These are phyloP conservation scores for Ischnus inquisitorius DNA, from an alignment of 2,888 invertebrate genomes.

Conservation along the genomic window DNA sequence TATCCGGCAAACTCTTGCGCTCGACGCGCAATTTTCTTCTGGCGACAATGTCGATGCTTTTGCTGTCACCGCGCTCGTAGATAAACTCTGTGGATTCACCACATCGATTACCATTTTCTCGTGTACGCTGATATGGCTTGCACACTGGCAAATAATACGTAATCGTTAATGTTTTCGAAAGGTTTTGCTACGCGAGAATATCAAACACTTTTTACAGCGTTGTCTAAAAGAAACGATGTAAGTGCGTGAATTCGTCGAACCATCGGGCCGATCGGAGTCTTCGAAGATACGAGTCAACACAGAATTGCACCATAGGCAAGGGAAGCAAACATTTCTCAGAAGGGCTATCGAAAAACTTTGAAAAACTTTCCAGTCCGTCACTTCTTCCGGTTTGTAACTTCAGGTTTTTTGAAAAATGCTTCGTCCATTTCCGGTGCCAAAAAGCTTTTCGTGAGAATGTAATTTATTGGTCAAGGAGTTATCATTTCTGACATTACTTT, in stretches of 20 bases:
- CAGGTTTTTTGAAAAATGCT: slow-evolving; percentile 1
- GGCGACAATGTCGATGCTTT: slow-evolving; percentile 67
- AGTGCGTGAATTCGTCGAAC: slow-evolving; percentile 19
- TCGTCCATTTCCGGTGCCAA: background rate
- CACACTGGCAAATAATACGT: slow-evolving; percentile 49
- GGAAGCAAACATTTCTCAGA: slow-evolving; percentile 70
- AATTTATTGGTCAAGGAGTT: background rate
- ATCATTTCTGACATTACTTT: slow-evolving; percentile 8
- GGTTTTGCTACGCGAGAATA: background rate
- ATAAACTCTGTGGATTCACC: slow-evolving; percentile 49
- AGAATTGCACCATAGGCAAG: slow-evolving; percentile 75
- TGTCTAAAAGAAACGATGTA: background rate
- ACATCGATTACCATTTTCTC: slow-evolving; percentile 72
- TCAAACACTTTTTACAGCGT: background rate
- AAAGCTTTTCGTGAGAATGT: background rate
- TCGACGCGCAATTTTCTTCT: slow-evolving; percentile 52
- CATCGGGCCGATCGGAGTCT: slow-evolving; percentile 64
- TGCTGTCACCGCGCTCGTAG: slow-evolving; percentile 73
- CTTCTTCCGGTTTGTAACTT: slow-evolving; percentile 12
- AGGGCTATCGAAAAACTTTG: slow-evolving; percentile 39
- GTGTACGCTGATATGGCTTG: slow-evolving; percentile 25
- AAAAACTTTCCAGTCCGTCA: slow-evolving; percentile 45
- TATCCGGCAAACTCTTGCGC: slow-evolving; percentile 40
- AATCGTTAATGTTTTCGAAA: background rate
- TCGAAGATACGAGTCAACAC: slow-evolving; percentile 69